These are phyloP conservation scores for Trachelus tabidus DNA, from an alignment of 2,888 invertebrate species.

Conservation along the genomic window DNA sequence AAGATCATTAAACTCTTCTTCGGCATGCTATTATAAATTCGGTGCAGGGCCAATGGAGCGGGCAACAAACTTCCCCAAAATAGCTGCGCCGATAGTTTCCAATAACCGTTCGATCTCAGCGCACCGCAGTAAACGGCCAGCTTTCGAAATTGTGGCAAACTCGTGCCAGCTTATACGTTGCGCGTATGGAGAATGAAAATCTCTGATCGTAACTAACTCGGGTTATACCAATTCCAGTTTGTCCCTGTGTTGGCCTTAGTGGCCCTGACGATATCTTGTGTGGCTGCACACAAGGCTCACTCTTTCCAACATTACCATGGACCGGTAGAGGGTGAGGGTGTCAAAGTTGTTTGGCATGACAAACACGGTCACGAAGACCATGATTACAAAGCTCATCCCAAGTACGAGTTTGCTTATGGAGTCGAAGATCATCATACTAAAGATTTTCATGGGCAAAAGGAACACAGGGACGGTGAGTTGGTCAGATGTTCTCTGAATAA, in stretches of 20 bases:
- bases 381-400: constrained; percentile 36
- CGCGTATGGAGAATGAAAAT: no score
- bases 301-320: constrained; percentile 34
- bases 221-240: constrained; percentile 7
- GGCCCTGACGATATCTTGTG: constrained; percentile 2
- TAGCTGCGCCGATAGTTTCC: no score
- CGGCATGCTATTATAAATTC: no score
- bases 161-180: no score
- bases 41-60: no score
- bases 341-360: constrained; percentile 29
- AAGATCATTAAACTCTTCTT: no score
- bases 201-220: no score
- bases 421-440: constrained; percentile 33
- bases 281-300: constrained; percentile 29
- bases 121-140: no score
- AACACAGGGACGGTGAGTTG: constrained; percentile 18
- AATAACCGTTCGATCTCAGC: no score
- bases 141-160: no score
- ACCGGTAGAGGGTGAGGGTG: constrained; percentile 27
- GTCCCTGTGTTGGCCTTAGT: constrained; percentile 11
- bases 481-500: background rate
- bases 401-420: constrained; percentile 34
- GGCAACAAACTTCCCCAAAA: no score
- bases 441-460: constrained; percentile 30
- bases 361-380: constrained; percentile 34